These are phyloP conservation scores for Alligator sinensis DNA, from an alignment of 2,113 vertebrate species.

Conservation along the genomic window DNA sequence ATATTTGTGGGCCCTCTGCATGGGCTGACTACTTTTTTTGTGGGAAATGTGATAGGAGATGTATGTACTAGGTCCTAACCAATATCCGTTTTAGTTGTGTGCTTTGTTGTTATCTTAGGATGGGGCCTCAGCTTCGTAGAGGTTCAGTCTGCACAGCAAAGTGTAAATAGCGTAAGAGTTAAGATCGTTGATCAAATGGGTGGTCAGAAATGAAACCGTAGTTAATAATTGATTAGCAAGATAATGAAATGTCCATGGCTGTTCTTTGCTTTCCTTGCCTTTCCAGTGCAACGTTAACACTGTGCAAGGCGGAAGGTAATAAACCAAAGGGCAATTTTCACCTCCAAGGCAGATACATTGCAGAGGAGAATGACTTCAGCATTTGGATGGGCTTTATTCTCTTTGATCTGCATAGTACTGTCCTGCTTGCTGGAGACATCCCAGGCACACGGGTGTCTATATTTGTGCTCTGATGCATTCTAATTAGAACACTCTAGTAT, in stretches of 20 bases:
- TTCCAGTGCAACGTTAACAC: fast-evolving
- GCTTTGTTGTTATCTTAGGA: not conserved
- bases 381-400: fast-evolving
- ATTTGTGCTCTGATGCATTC: not conserved
- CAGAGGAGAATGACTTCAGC: fast-evolving
- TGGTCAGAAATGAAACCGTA: not conserved
- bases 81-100: not conserved
- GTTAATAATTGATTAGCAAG: conserved; percentile 68
- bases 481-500: too few species aligned
- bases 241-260: not conserved
- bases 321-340: not conserved
- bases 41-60: not conserved
- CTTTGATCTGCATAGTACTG: fast-evolving
- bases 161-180: not conserved
- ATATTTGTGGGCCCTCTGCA: not conserved
- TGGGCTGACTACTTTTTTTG: fast-evolving
- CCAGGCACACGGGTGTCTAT: fast-evolving
- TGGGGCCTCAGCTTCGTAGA: not conserved
- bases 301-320: fast-evolving
- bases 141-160: not conserved
- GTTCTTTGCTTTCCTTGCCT: not conserved
- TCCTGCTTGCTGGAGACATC: not conserved
- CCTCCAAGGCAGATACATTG: fast-evolving
- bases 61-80: fast-evolving
- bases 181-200: not conserved